Base-by-base conservation (phyloP, 1,140 invertebrate species). In the Atta texana region DNA sequence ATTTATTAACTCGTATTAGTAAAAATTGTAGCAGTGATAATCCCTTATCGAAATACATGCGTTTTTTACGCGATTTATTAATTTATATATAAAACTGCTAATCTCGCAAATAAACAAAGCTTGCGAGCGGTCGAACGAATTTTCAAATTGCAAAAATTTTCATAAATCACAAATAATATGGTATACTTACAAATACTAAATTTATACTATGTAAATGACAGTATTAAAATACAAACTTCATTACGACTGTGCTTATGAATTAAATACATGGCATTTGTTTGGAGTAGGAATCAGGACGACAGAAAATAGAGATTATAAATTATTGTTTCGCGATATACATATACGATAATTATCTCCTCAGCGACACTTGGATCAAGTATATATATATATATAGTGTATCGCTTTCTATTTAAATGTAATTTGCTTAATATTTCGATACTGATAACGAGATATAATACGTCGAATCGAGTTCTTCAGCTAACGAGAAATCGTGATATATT, bases 321-420 rank as follows among this genome's bases (percentile, higher is more conserved):
- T 64, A 68, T 44, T 68, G 64, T 68, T 68, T 68, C 34, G n/a
- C n/a, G n/a, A 68, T 68, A 68, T 21, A 14, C 31, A 44, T 12
- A 3, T 5, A 34, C 1, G 64, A 44, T 68, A 44, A 68, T 68
- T 68, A 68, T 44, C 34, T 68, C 12, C 34, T 68, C 64, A 66
- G 31, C 63, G 16, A 64, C 63, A 12, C 18, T 68, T 68, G 64
- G 10, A 68, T 68, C 10, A n/a, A 68, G 8, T 59, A 14, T 24
- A 16, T 61, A 61, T 28, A 24, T 24, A 24, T 24, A 24, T 61
- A 61, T 28, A 51, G 14, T 68, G 4, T 68, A 68, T 68, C n/a
- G n/a, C n/a, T 10, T 34, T 68, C 39, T 68, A 34, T 44, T 68
- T 68, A 44, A 68, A 68, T 68, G n/a, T 39, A 68, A 68, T 68